Percentiles rank a stretch among this genome's conserved stretches.
Evolutionary conservation across 1,140 invertebrate genomes (phyloP).

Genomic region (Notospermus geniculatus): DNA sequence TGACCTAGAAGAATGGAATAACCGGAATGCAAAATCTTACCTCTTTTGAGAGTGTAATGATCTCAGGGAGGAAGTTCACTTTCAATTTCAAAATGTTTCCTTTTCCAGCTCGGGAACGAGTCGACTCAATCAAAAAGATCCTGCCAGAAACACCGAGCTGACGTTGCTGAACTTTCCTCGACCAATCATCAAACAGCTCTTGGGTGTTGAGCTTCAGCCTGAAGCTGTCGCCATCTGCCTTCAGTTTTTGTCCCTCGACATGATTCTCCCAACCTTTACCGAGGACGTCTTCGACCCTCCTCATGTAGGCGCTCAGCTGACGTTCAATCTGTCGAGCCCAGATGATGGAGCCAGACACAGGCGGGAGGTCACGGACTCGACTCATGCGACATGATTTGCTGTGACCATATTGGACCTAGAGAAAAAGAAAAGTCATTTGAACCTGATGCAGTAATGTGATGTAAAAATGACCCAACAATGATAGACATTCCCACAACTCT

Average conservation of each 20-base stretch:
- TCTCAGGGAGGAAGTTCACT: constrained; percentile 97
- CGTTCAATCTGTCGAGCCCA: constrained; percentile 98
- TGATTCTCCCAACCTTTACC: constrained; percentile 99
- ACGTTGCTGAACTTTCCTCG: constrained; percentile 79
- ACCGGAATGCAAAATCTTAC: constrained; percentile 51
- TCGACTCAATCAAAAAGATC: constrained; percentile 89
- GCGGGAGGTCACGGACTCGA: constrained; percentile 87
- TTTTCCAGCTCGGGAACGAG: constrained; percentile 67
- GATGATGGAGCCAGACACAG: constrained; percentile 95
- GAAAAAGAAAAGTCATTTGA: constrained; percentile 16
- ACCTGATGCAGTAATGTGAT: no score
- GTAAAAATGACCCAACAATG: no score
- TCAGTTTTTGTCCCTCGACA: constrained; percentile 97
- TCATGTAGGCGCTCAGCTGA: constrained; percentile 94
- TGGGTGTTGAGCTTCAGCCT: constrained; percentile 91
- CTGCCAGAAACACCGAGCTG: constrained; percentile 89
- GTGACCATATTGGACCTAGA: constrained; percentile 83
- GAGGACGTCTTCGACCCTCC: constrained; percentile 94
- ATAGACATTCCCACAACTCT: background rate
- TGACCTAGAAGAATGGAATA: no score
- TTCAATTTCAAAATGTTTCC: constrained; percentile 82
- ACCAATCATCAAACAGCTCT: constrained; percentile 98
- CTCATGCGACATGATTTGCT: constrained; percentile 84
- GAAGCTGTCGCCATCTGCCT: constrained; percentile 97
- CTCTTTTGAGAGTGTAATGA: constrained; percentile 97